Percentiles rank a stretch among this genome's conserved stretches.
phyloP scores from a whole-genome alignment of 2,113 vertebrate genomes.

The Cygnus buccinator region DNA sequence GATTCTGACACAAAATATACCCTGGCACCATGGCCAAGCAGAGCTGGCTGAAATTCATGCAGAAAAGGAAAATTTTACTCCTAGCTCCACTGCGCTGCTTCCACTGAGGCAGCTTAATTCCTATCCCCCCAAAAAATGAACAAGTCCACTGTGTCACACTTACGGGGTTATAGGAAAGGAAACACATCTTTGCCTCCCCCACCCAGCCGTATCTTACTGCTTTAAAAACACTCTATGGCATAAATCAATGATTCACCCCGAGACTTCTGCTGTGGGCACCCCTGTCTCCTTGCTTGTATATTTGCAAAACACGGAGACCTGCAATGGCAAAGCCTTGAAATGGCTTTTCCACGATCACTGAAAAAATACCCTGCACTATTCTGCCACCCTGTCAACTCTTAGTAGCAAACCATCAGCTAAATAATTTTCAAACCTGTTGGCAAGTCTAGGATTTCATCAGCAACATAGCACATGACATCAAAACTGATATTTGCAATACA shows the following conservation, averaged over 20 bases:
- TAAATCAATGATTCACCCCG: neutral
- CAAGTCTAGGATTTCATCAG: neutral
- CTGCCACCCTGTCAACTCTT: neutral
- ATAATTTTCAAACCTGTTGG: neutral
- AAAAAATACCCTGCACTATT: neutral
- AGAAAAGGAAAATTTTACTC: neutral
- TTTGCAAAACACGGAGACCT: neutral
- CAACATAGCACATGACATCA: fast-evolving
- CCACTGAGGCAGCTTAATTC: neutral
- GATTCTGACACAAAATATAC: neutral
- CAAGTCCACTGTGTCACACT: neutral
- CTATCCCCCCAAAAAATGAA: neutral
- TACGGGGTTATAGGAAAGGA: neutral
- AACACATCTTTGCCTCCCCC: neutral
- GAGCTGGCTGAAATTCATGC: neutral
- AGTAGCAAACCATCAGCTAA: neutral
- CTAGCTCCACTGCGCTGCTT: neutral
- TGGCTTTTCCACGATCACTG: neutral
- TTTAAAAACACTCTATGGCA: neutral
- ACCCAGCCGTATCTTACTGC: neutral
- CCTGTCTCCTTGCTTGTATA: neutral
- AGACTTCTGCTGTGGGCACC: neutral
- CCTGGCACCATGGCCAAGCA: neutral
- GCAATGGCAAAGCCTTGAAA: neutral
- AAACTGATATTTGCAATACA: neutral